These are phyloP conservation scores for Chaitophorus viminalis DNA, from an alignment of 2,888 invertebrate genomes.

Conservation along the genomic window DNA sequence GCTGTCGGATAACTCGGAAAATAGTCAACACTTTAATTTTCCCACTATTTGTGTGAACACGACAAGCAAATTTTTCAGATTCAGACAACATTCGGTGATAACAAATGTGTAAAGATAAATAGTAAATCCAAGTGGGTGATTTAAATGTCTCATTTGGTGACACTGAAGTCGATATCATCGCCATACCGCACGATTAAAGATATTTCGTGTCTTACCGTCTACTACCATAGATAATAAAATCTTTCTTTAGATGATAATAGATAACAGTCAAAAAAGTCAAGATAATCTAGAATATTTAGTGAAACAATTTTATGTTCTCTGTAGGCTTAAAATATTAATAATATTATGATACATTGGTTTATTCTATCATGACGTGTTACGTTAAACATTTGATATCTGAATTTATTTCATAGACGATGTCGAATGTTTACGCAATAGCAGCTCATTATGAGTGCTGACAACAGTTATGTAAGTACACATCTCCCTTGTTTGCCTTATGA, in stretches of 20 bases:
- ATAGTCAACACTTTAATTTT: neutral
- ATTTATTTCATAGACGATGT: neutral
- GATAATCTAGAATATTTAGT: neutral
- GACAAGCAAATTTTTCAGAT: conserved; percentile 28
- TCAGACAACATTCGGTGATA: conserved; percentile 43
- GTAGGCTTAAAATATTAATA: neutral
- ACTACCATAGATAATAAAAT: too few relatives aligned
- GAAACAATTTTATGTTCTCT: neutral
- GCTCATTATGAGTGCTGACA: conserved; percentile 19
- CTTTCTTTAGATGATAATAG: neutral
- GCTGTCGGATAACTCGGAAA: conserved; percentile 11
- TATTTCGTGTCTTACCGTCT: too few relatives aligned
- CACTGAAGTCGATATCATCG: neutral
- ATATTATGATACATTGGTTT: neutral
- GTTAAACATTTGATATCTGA: neutral
- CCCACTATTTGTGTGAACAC: conserved; percentile 5
- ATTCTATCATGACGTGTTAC: neutral
- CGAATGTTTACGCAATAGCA: neutral
- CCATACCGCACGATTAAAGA: too few relatives aligned
- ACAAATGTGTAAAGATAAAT: conserved; percentile 19
- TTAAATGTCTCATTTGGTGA: neutral
- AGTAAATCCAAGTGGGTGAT: neutral
- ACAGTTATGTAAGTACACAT: conserved; percentile 29
- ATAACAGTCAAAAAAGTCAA: neutral
- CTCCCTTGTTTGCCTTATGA: neutral